Evolutionary conservation across 2,888 invertebrate species (phyloP).

Genomic region (Trissonchulus sp.): DNA sequence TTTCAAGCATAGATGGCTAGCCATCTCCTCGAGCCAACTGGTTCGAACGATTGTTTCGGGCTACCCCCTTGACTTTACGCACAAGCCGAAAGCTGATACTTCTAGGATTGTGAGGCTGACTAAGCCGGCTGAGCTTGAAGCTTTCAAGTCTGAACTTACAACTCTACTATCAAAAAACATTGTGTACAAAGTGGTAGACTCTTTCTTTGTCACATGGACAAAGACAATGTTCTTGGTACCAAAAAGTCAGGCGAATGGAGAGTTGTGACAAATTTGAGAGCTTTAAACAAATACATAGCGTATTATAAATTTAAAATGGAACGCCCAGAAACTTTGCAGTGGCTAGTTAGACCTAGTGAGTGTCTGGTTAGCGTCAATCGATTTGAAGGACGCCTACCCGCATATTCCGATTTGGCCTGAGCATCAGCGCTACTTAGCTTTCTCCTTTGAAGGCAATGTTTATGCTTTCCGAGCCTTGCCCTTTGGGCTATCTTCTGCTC

Average conservation of each 20-base stretch:
- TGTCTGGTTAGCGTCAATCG: background rate
- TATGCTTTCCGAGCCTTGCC: background rate
- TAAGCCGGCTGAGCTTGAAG: too few relatives aligned
- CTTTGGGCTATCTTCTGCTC: background rate
- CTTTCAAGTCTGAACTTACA: too few relatives aligned
- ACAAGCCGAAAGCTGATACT: too few relatives aligned
- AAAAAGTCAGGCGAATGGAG: background rate
- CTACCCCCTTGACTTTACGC: too few relatives aligned
- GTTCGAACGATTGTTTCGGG: too few relatives aligned
- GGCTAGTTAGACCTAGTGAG: background rate
- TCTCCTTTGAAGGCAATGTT: background rate
- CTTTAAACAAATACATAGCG: background rate
- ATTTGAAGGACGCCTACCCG: slow-evolving; percentile 9
- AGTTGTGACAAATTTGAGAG: background rate
- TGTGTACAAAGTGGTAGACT: too few relatives aligned
- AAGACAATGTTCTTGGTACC: too few relatives aligned
- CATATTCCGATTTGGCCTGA: background rate
- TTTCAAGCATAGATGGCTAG: too few relatives aligned
- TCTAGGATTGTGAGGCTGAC: too few relatives aligned
- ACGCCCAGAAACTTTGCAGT: background rate
- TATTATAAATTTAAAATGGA: background rate
- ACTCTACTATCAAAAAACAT: too few relatives aligned
- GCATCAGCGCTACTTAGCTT: background rate
- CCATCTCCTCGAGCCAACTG: too few relatives aligned
- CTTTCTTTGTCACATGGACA: too few relatives aligned